Evolutionary conservation across 2,113 vertebrate genomes (phyloP).

Genomic region (Charadrius vociferus): DNA sequence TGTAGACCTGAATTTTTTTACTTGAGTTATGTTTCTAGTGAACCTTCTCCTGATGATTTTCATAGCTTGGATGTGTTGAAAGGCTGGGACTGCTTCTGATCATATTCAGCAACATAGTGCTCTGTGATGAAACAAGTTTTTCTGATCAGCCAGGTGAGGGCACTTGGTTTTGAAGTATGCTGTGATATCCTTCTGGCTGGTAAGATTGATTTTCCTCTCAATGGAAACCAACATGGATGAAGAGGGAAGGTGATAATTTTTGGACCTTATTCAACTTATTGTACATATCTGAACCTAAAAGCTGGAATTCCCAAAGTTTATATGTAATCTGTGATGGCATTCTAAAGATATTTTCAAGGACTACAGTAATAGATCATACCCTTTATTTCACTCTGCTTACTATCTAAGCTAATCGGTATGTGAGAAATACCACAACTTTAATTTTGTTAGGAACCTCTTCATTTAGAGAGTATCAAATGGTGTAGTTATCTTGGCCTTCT

Average conservation of each 20-base stretch:
- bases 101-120: neutral
- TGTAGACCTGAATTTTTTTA: rapidly evolving
- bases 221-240: neutral
- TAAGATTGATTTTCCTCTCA: neutral
- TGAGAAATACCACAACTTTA: neutral
- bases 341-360: neutral
- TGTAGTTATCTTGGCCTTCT: neutral
- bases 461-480: neutral
- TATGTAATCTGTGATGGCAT: neutral
- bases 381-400: neutral
- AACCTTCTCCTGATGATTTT: neutral
- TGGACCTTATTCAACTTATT: neutral
- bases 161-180: neutral
- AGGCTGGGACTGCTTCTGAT: neutral
- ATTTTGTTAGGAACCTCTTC: neutral
- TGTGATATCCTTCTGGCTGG: neutral
- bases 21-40: neutral
- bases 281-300: neutral
- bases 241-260: neutral
- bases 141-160: neutral
- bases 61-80: neutral
- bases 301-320: neutral
- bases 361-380: neutral
- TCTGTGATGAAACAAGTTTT: neutral
- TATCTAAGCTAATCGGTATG: neutral